A percentile compares a stretch with the other conserved stretches of the same genome.
These are phyloP conservation scores for Leptobrachium ailaonicum DNA, from an alignment of 2,113 vertebrate species.

Conservation along the genomic window DNA sequence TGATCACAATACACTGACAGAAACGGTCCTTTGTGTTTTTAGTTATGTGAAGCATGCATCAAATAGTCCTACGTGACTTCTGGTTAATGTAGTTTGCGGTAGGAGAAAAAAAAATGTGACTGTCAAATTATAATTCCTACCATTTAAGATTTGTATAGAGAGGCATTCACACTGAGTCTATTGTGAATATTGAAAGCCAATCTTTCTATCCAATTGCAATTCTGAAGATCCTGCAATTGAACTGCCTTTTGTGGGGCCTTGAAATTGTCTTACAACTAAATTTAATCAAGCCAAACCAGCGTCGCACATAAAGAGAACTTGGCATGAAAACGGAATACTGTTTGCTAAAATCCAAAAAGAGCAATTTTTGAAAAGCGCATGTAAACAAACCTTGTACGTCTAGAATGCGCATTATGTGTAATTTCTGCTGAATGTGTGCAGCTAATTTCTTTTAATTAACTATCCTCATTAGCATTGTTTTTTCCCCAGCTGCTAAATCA, in stretches of 20 bases:
- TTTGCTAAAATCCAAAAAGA: conserved; percentile 41
- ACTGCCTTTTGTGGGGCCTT: conserved; percentile 6
- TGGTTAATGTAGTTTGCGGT: not conserved
- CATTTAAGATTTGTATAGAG: conserved; percentile 20
- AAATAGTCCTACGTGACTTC: not conserved
- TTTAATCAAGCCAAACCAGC: conserved; percentile 10
- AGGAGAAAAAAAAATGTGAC: not conserved
- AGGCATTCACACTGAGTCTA: not conserved
- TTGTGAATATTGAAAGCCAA: conserved; percentile 12
- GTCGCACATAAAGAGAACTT: conserved; percentile 25
- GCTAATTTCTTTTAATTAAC: conserved; percentile 51
- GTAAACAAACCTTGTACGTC: conserved; percentile 29
- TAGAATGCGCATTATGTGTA: conserved; percentile 38
- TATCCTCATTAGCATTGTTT: conserved; percentile 40
- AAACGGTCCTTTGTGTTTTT: too few relatives aligned
- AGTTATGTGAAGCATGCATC: too few relatives aligned
- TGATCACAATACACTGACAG: too few relatives aligned
- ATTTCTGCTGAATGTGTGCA: conserved; percentile 46
- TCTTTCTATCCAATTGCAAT: conserved; percentile 10
- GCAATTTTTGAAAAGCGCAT: conserved; percentile 25
- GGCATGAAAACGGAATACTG: conserved; percentile 26
- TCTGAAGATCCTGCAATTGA: conserved; percentile 22
- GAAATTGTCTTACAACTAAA: conserved; percentile 7
- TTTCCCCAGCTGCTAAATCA: conserved; percentile 41
- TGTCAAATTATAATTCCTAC: conserved; percentile 2